Percentiles rank a stretch among this genome's conserved stretches.
Evolutionary conservation across 1,140 invertebrate species (phyloP).

Genomic region (Leptinotarsa lineolata): DNA sequence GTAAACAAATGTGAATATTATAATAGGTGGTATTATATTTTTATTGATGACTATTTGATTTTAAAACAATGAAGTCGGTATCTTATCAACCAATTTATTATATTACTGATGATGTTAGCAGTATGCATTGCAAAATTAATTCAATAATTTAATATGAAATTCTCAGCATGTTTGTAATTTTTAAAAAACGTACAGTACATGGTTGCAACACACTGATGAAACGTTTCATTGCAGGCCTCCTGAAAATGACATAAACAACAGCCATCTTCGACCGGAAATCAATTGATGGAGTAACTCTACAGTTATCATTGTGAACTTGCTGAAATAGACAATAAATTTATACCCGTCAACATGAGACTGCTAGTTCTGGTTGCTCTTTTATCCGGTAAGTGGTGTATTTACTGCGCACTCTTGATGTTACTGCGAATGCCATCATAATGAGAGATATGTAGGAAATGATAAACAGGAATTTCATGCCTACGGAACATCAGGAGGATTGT

Average conservation of each 20-base stretch:
- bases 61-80: too few species aligned
- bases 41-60: too few species aligned
- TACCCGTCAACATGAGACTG: not conserved
- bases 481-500: not conserved
- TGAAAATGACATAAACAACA: not conserved
- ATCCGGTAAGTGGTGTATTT: not conserved
- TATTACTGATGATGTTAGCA: too few species aligned
- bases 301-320: not conserved
- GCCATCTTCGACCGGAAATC: not conserved
- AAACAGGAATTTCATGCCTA: not conserved
- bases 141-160: too few species aligned
- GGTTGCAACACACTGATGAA: too few species aligned
- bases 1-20: too few species aligned
- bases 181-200: too few species aligned
- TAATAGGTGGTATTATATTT: too few species aligned
- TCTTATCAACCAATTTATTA: too few species aligned
- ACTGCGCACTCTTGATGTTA: not conserved
- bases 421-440: not conserved
- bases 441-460: not conserved
- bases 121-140: too few species aligned
- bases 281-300: not conserved
- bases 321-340: not conserved
- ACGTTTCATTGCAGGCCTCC: not conserved
- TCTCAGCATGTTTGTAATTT: too few species aligned
- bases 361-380: not conserved